Conservation (phyloP, 1,140 invertebrate genomes). For the Procambarus clarkii region DNA sequence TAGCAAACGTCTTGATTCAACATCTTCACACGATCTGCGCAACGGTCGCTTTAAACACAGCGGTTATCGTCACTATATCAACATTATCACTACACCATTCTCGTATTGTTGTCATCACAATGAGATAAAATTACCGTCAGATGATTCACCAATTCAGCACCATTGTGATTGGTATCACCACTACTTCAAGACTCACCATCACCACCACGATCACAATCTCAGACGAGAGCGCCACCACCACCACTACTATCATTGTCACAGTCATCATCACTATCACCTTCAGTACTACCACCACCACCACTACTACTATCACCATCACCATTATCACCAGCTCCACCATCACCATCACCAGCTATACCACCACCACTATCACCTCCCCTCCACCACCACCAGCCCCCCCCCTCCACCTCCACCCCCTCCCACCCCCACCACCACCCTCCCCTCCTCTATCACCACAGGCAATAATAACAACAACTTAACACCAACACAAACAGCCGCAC, state of each 20-base stretch:
- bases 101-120: no score
- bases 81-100: not conserved
- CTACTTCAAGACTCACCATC: no score
- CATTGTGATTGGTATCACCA: not conserved
- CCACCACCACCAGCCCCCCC: no score
- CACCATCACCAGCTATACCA: not conserved
- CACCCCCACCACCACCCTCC: no score
- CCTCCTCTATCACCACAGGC: no score
- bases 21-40: no score
- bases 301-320: constrained; percentile 2
- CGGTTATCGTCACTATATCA: not conserved
- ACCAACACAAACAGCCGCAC: constrained; percentile 46
- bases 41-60: no score
- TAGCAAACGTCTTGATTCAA: no score
- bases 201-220: not conserved
- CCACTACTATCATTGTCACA: not conserved
- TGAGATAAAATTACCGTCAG: no score
- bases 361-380: no score
- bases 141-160: not conserved
- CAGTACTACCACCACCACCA: not conserved
- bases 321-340: constrained; percentile 1
- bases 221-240: not conserved
- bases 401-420: no score
- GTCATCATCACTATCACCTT: not conserved
- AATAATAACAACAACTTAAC: constrained; percentile 44